phyloP scores from a whole-genome alignment of 2,888 invertebrate species.

The Chalcis sispes region DNA sequence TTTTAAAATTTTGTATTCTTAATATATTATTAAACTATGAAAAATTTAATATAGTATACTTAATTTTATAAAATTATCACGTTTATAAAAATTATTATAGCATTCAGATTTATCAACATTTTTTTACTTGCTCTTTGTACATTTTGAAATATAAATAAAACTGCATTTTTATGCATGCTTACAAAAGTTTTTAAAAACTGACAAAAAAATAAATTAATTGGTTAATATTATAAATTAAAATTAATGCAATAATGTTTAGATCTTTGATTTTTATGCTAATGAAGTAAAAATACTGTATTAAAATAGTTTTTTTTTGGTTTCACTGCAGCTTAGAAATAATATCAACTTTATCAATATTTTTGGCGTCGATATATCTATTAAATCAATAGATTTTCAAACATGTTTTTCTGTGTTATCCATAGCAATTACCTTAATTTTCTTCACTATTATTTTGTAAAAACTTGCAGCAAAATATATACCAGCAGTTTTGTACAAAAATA shows the following conservation, averaged over 20 bases:
- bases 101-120: too few species aligned
- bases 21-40: too few species aligned
- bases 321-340: constrained; percentile 25
- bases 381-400: constrained; percentile 30
- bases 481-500: constrained; percentile 68
- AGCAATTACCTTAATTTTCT: constrained; percentile 52
- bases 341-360: constrained; percentile 26
- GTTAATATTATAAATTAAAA: constrained; percentile 6
- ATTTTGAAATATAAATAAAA: not conserved
- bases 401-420: constrained; percentile 19
- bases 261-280: constrained; percentile 1
- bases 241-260: constrained; percentile 1
- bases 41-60: too few species aligned
- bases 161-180: too few species aligned
- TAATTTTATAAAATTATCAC: too few species aligned
- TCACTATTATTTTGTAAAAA: constrained; percentile 59
- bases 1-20: too few species aligned
- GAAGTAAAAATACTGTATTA: constrained; percentile 25
- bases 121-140: not conserved
- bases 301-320: constrained; percentile 27
- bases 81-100: too few species aligned
- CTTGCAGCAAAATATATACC: constrained; percentile 67
- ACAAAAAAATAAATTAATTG: constrained; percentile 4
- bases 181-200: not conserved
- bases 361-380: constrained; percentile 39